Conservation (phyloP, 2,888 invertebrate genomes). For the Acrobasis consociella region DNA sequence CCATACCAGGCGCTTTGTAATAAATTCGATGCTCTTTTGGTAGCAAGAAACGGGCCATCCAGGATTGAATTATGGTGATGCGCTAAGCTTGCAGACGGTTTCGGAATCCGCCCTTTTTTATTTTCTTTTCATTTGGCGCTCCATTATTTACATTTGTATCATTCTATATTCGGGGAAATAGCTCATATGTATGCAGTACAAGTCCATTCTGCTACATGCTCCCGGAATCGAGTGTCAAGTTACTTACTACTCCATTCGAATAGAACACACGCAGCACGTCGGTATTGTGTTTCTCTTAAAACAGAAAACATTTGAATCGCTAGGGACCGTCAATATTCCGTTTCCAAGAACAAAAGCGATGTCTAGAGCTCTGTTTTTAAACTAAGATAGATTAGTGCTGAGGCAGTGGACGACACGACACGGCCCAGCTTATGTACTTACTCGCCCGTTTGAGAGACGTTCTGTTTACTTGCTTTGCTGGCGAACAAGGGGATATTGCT, state of each 20-base stretch:
- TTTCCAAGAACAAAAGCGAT: constrained; percentile 67
- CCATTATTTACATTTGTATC: constrained; percentile 58
- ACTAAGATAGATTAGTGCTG: constrained; percentile 72
- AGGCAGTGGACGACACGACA: constrained; percentile 53
- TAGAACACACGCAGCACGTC: constrained; percentile 74
- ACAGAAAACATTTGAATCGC: constrained; percentile 78
- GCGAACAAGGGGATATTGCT: constrained; percentile 27
- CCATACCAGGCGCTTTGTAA: constrained; percentile 76
- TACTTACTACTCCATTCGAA: constrained; percentile 69
- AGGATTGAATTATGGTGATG: constrained; percentile 81
- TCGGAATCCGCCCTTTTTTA: constrained; percentile 67
- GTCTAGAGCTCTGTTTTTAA: constrained; percentile 59
- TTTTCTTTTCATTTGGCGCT: constrained; percentile 69
- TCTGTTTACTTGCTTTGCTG: constrained; percentile 45
- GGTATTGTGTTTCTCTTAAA: constrained; percentile 80
- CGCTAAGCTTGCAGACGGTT: constrained; percentile 76
- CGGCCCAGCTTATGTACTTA: constrained; percentile 48
- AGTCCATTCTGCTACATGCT: constrained; percentile 64
- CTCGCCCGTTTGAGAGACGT: constrained; percentile 42
- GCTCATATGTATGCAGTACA: constrained; percentile 59
- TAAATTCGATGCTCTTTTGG: constrained; percentile 81
- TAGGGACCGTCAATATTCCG: constrained; percentile 76
- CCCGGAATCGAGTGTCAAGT: constrained; percentile 62
- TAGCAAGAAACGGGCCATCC: constrained; percentile 69
- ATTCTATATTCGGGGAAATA: constrained; percentile 62